Base-by-base conservation (phyloP, 2,888 invertebrate genomes). In the Eristalis intricaria region DNA sequence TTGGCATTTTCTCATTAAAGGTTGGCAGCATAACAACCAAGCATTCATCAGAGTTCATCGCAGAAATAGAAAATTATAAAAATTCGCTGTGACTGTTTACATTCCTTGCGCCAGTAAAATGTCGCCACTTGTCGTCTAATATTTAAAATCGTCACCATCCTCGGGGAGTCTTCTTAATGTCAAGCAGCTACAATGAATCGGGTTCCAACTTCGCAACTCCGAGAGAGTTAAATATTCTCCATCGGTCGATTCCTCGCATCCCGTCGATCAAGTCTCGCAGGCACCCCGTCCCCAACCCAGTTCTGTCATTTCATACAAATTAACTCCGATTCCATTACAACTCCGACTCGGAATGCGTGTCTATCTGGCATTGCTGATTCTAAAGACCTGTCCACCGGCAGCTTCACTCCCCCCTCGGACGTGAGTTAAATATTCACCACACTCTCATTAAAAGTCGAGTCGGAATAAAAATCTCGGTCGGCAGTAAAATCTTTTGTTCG, bases 401-500 rank as follows among this genome's bases (percentile, higher is more conserved):
- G 1, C 32, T 32, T 5, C 32, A 10, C 8, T 15, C 43, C 13
- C 43, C 15, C 43, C 19, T 8, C 8, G 5, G 19, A 19, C 13
- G 38, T 38, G 38, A 86, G 23, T 76, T 73, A 83, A 64, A 68
- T 73, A 84, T 87, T 70, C 87, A 84, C 65, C 58, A 58, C 64
- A 50, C 29, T 76, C 79, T 84, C 84, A 87, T 84, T 84, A 87
- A 83, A 87, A 84, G 64, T 76, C 79, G 58, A 68, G 80, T 65
- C 63, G 8, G 61, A 78, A 75, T 71, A 69, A 70, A 78, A 78
- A 83, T 83, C 86, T 78, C 66, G 65, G 60, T 40, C 61, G 35
- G 56, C 70, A 40, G 56, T 68, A 58, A 84, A 79, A 79, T 73
- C 87, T 84, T 84, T 87, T 87, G 84, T 87, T 87, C 32, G 60